Conservation (phyloP, 1,140 invertebrate genomes). For the Melitaea cinxia region DNA sequence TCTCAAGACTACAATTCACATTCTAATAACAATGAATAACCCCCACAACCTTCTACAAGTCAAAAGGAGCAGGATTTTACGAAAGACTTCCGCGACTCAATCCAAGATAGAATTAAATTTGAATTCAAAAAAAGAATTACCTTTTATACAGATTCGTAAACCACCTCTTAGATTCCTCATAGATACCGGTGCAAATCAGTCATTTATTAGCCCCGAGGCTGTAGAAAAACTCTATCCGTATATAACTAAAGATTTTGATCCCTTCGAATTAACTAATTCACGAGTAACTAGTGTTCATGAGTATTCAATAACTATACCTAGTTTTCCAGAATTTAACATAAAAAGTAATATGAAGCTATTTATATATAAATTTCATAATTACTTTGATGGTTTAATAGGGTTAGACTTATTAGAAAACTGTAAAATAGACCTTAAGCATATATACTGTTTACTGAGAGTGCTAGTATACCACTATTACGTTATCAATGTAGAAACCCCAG, state of each 20-base stretch:
- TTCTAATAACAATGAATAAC: not conserved
- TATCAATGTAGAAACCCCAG: slow-evolving; percentile 46
- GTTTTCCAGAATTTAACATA: slow-evolving; percentile 41
- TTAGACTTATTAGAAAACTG: slow-evolving; percentile 37
- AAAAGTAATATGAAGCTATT: slow-evolving; percentile 33
- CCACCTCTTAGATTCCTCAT: slow-evolving; percentile 31
- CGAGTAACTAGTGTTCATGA: slow-evolving; percentile 37
- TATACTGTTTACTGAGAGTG: slow-evolving; percentile 33
- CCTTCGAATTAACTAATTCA: slow-evolving; percentile 42
- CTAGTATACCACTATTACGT: slow-evolving; percentile 36
- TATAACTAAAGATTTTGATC: slow-evolving; percentile 30
- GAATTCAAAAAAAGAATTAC: slow-evolving; percentile 34
- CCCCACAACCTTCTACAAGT: not conserved
- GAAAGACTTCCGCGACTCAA: not conserved
- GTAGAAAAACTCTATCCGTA: slow-evolving; percentile 32
- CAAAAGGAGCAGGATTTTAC: not conserved
- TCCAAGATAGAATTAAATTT: slow-evolving; percentile 42
- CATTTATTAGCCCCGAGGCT: slow-evolving; percentile 39
- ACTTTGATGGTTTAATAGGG: slow-evolving; percentile 43
- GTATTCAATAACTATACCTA: slow-evolving; percentile 36
- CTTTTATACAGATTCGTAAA: slow-evolving; percentile 31
- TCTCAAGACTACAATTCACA: not conserved
- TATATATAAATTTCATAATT: slow-evolving; percentile 40
- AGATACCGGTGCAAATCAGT: slow-evolving; percentile 37
- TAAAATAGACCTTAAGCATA: slow-evolving; percentile 41